Conservation (phyloP, 2,888 invertebrate species). For the Drosophila rellima region DNA sequence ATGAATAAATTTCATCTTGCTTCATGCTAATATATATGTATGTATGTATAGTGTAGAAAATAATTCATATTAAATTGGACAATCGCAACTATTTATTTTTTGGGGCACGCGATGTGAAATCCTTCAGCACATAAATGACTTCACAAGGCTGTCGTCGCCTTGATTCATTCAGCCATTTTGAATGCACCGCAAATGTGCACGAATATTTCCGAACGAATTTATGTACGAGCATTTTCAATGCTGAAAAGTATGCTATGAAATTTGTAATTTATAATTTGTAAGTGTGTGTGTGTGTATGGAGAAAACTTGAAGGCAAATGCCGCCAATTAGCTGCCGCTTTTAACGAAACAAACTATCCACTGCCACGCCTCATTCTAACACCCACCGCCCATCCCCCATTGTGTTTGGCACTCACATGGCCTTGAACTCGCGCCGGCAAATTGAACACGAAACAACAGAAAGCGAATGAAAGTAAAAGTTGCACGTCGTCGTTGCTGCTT, state of each 20-base stretch:
- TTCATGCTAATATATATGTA: neutral
- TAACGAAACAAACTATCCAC: conserved; percentile 35
- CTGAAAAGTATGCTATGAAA: conserved; percentile 61
- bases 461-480: conserved; percentile 75
- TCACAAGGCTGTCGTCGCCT: conserved; percentile 15
- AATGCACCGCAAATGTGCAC: conserved; percentile 1
- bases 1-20: neutral
- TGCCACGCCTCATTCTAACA: neutral
- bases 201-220: conserved; percentile 5
- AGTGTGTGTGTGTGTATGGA: conserved; percentile 14
- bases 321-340: conserved; percentile 56
- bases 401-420: conserved; percentile 46
- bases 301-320: conserved; percentile 37
- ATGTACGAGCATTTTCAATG: conserved; percentile 15
- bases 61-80: neutral
- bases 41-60: neutral
- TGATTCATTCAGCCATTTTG: conserved; percentile 33
- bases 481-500: conserved; percentile 39
- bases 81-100: neutral
- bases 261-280: conserved; percentile 1
- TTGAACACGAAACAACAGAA: conserved; percentile 69
- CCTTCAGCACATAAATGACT: neutral
- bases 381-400: neutral
- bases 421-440: conserved; percentile 76
- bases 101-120: conserved; percentile 7